Evolutionary conservation across 23 tunicate species (phyloP), one percentile per base, ranked within the genome.

Genomic region (Aplidium turbinatum): DNA sequence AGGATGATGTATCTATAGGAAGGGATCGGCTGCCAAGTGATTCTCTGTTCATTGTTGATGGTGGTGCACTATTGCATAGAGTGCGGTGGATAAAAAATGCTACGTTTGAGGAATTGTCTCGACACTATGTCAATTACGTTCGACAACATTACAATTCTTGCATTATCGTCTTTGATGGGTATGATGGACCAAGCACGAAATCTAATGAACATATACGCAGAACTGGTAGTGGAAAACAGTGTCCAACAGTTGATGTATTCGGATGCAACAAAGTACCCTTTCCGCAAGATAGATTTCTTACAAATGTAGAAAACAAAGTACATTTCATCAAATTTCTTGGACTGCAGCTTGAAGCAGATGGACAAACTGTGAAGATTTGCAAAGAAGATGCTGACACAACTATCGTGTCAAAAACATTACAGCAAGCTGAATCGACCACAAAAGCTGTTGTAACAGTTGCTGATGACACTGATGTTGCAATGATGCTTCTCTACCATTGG

Each of bases 401-500:
- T 26, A 61, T 28, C 24, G 68, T 61, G 6, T 36, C 6, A 61
- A 7, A 4, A 6, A 5, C 68, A 19, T 16, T 61, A 5, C 16
- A 28, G 28, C 4, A 9, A 9, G 20, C 38, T 4, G 6, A 9
- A 19, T 13, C 9, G 35, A 16, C 68, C 28, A 30, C 68, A 30
- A 32, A 30, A 61, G 30, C 68, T 61, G 68, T 28, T 6, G 60
- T 53, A 27, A 27, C 22, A 53, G 38, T 61, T 25, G 36, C 68
- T 9, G 68, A 61, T 32, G 35, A 61, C 30, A 61, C 68, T 61
- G 68, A 61, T 28, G 22, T 53, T 4, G 60, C 60, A 53, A 53
- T 53, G n/a, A 53, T 53, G 60, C 60, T 53, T 24, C 60, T 53
- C 21, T 53, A 53, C 22, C 60, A 53, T 19, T 53, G 60, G 60